phyloP scores from a whole-genome alignment of 1,140 invertebrate species.

The Nephotettix cincticeps region DNA sequence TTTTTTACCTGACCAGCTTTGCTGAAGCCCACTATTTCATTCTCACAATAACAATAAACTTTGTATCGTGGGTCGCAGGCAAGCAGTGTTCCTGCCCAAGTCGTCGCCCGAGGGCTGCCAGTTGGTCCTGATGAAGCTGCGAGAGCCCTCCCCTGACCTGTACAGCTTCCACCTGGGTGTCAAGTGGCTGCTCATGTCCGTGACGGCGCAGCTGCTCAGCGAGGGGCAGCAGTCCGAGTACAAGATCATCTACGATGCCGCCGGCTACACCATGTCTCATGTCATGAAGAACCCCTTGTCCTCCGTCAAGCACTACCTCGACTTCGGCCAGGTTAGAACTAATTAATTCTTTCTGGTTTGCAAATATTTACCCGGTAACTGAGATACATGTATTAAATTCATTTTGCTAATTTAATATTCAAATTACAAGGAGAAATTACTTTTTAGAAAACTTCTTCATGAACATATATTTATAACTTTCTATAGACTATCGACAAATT shows the following conservation, averaged over 20 bases:
- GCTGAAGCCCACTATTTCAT: too few relatives aligned
- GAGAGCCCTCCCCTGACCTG: conserved; percentile 49
- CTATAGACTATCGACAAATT: too few relatives aligned
- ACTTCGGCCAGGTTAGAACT: conserved; percentile 35
- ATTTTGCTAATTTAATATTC: not conserved
- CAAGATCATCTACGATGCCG: conserved; percentile 40
- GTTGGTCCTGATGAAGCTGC: conserved; percentile 37
- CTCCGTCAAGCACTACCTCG: conserved; percentile 35
- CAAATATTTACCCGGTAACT: too few relatives aligned
- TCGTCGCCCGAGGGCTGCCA: conserved; percentile 33
- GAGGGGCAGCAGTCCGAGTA: conserved; percentile 37
- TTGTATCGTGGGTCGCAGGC: conserved; percentile 52
- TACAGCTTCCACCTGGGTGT: conserved; percentile 55
- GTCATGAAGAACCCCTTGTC: conserved; percentile 34
- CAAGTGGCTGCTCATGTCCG: conserved; percentile 38
- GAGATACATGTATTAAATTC: too few relatives aligned
- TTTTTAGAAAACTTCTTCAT: conserved; percentile 11
- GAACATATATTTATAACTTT: too few relatives aligned
- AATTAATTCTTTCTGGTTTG: too few relatives aligned
- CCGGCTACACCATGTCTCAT: conserved; percentile 36
- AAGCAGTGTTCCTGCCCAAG: conserved; percentile 34
- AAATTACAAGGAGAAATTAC: not conserved
- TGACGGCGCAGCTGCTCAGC: conserved; percentile 31
- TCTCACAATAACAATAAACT: too few relatives aligned
- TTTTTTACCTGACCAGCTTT: too few relatives aligned